These are phyloP conservation scores for Leptinotarsa texana DNA, from an alignment of 1,140 invertebrate species.

Conservation along the genomic window DNA sequence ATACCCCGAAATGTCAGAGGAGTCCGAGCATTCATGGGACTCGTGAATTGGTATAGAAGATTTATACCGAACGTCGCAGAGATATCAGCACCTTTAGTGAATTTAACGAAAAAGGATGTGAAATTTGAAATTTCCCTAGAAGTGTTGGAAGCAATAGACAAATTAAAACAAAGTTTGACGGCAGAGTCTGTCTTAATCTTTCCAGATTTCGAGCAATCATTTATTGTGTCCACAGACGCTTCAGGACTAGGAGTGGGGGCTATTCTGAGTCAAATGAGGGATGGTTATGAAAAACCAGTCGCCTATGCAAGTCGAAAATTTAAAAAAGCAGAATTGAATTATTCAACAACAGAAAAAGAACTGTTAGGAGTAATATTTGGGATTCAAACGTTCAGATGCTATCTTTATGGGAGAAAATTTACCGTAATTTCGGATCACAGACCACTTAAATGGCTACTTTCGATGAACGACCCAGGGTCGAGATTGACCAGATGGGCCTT, in stretches of 20 bases:
- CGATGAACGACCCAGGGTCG: slow-evolving; percentile 29
- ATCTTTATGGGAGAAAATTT: slow-evolving; percentile 29
- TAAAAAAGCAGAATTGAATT: slow-evolving; percentile 23
- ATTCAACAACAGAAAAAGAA: slow-evolving; percentile 28
- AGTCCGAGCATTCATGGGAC: slow-evolving; percentile 27
- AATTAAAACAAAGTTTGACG: slow-evolving; percentile 27
- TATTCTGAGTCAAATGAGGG: slow-evolving; percentile 23
- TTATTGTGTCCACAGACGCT: slow-evolving; percentile 53
- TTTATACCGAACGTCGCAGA: slow-evolving; percentile 31
- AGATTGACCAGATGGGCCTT: slow-evolving; percentile 23
- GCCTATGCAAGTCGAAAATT: slow-evolving; percentile 22
- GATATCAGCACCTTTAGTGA: slow-evolving; percentile 22
- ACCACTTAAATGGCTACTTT: slow-evolving; percentile 29
- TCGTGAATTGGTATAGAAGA: slow-evolving; percentile 31
- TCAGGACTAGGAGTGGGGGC: slow-evolving; percentile 37
- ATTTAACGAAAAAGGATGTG: slow-evolving; percentile 18
- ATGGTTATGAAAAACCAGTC: slow-evolving; percentile 11
- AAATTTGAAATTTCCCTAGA: slow-evolving; percentile 14
- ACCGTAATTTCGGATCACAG: slow-evolving; percentile 22
- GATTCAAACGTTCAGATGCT: slow-evolving; percentile 21
- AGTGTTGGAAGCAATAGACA: slow-evolving; percentile 20
- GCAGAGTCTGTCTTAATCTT: slow-evolving; percentile 34
- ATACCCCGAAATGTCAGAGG: slow-evolving; percentile 23
- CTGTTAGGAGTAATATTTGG: slow-evolving; percentile 19
- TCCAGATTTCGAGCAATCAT: slow-evolving; percentile 51